Base-by-base conservation (phyloP, 2,113 vertebrate genomes). In the Malaclemys terrapin region DNA sequence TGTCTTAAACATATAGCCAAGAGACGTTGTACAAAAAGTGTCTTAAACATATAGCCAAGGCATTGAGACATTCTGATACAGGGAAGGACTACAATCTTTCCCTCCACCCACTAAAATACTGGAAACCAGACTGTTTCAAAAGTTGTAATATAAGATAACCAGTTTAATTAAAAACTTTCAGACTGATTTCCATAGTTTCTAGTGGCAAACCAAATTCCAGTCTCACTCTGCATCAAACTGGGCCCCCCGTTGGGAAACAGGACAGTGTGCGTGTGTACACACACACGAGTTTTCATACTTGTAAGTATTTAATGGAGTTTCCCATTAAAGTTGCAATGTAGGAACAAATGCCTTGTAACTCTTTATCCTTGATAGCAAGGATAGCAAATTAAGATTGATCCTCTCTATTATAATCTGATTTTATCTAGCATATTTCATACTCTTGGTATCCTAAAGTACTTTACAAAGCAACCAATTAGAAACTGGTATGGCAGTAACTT, bases 1-100 rank as follows among this genome's bases (percentile, higher is more conserved):
- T 5, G 5, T 45, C 88, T 80, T 93, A 84, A 95, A 91, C 87
- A 93, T 42, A 57, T 49, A 78, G 82, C 83, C 69, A 85, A 91
- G 50, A 85, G 93, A 93, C 84, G 96, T 16, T 50, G 50, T 50
- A 50, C 50, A 16, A 50, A 3, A n/a, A n/a, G 92, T 5, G 5
- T 45, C 88, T 80, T 93, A 84, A 95, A 91, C 87, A 93, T 42
- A 57, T 49, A 19, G 0, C 57, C 94, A 94, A 80, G 8, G 89
- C 69, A 91, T 88, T 4, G 72, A 90, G 84, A 90, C 56, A 89
- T 5, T 2, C 47, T 50, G 9, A 69, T n/a, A 19, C 65, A 4
- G 35, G 76, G 6, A 16, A 65, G 52, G 16, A 42, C 9, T 2
- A 38, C 45, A 8, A 93, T 59, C 72, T 72, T 86, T 45, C 80